A percentile compares a stretch with the other conserved stretches of the same genome.
Conservation (phyloP, 1,140 invertebrate genomes). For the Hyles euphorbiae region DNA sequence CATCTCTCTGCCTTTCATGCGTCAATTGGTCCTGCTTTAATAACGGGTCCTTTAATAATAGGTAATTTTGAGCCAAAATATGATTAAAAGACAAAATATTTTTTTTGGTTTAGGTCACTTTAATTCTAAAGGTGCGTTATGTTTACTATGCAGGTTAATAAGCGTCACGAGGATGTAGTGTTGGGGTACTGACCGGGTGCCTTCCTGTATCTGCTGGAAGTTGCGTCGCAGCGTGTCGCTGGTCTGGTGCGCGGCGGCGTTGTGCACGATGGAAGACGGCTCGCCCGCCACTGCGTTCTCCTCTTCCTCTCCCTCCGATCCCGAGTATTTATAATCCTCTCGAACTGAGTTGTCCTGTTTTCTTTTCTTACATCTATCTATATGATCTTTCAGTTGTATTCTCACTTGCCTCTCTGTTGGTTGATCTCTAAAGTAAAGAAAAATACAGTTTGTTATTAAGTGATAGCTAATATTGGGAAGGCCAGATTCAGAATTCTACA, state of each 20-base stretch:
- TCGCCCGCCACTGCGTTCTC: conserved; percentile 89
- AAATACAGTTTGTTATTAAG: neutral
- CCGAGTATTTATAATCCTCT: conserved; percentile 89
- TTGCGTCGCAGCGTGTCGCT: conserved; percentile 95
- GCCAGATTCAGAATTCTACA: neutral
- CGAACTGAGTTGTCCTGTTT: conserved; percentile 91
- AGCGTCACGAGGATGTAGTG: conserved; percentile 1
- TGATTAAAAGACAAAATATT: too few species aligned
- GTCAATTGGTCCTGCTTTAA: too few species aligned
- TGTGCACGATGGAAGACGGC: conserved; percentile 90
- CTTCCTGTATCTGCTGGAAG: conserved; percentile 98
- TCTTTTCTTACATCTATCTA: conserved; percentile 96
- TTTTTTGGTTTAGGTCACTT: too few species aligned
- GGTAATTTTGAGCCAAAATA: too few species aligned
- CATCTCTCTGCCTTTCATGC: too few species aligned
- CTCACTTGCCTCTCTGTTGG: conserved; percentile 98
- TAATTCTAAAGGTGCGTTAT: too few species aligned
- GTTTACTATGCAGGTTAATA: conserved; percentile 7
- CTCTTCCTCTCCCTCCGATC: conserved; percentile 93
- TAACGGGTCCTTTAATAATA: too few species aligned
- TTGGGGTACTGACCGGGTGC: conserved; percentile 74
- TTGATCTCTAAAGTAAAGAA: conserved; percentile 82
- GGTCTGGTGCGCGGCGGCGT: conserved; percentile 82
- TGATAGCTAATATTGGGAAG: too few species aligned
- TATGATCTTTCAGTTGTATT: conserved; percentile 99